Conservation (phyloP, 2,888 invertebrate genomes). For the Hylaea fasciaria region DNA sequence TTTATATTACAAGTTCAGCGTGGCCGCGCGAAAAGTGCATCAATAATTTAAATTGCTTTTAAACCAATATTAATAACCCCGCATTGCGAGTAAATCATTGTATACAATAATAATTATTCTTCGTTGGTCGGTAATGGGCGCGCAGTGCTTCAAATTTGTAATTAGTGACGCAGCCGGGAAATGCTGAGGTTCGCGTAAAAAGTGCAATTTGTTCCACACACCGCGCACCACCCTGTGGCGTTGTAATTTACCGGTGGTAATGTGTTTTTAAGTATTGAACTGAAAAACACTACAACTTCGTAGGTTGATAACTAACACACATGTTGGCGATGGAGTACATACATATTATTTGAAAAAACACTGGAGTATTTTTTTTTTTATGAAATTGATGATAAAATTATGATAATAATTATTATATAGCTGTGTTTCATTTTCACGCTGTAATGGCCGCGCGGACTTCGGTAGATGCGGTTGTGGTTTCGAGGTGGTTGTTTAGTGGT, state of each 20-base stretch:
- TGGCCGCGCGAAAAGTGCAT: slow-evolving; percentile 4
- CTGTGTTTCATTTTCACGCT: too few species aligned
- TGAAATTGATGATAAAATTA: too few species aligned
- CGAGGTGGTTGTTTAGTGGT: too few species aligned
- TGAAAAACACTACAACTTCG: slow-evolving; percentile 1
- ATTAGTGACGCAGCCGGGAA: slow-evolving; percentile 37
- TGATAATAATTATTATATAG: too few species aligned
- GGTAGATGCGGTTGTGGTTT: too few species aligned
- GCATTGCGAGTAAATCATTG: slow-evolving; percentile 38
- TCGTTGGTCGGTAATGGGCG: slow-evolving; percentile 40
- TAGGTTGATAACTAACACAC: too few species aligned
- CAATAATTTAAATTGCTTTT: slow-evolving; percentile 29
- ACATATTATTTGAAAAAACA: too few species aligned
- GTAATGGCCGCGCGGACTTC: too few species aligned
- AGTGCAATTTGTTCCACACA: slow-evolving; percentile 31
- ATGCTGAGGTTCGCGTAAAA: slow-evolving; percentile 28
- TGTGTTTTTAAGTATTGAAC: slow-evolving; percentile 18
- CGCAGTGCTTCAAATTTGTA: slow-evolving; percentile 39
- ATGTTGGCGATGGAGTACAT: too few species aligned
- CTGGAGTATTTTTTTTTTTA: too few species aligned
- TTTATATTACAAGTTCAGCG: not conserved
- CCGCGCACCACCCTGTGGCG: slow-evolving; percentile 12
- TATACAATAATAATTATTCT: slow-evolving; percentile 44
- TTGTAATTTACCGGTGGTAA: slow-evolving; percentile 23
- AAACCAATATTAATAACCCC: slow-evolving; percentile 35